Evolutionary conservation across 2,888 invertebrate species (phyloP), one percentile per base, ranked within the genome.

Genomic region (Mesopsocus fuscifrons): DNA sequence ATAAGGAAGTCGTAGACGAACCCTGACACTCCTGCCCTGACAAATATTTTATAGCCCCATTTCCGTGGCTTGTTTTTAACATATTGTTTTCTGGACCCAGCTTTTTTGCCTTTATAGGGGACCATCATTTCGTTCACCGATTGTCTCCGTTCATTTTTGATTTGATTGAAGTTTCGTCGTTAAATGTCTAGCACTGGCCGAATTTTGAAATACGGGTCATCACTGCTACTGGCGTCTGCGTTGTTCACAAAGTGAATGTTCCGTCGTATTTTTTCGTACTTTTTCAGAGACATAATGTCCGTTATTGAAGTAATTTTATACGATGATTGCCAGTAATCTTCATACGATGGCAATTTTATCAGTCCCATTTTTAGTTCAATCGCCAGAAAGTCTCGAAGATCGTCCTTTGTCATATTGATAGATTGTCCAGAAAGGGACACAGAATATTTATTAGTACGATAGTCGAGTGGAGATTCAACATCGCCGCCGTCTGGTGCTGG

Each of bases 61-160:
- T 60, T 59, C 44, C 57, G 56, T 35, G 57, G 58, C 45, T 59
- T 60, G 21, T 52, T 49, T 15, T 57, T 56, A 45, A 55, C 49
- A 48, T 57, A 58, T 43, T 53, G 56, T 43, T 53, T 54, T 41
- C 57, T 22, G 20, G 30, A 34, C 16, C 41, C 40, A 8, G 40
- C 40, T 3, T 43, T 15, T 47, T 31, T 3, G 41, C 46, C 48
- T 52, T 54, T 30, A 49, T 51, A 9, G 52, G 48, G 46, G 51
- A 54, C 11, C 15, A 54, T 49, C 45, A 53, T 52, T 44, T 54
- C 54, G 44, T 54, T 53, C 15, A 54, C 41, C 5, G 50, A 50
- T 18, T 54, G 42, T 4, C 38, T 31, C 45, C 49, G 30, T 42
- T 52, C 50, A 33, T 50, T 33, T n/a, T 49, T 49, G 9, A 52